phyloP scores from a whole-genome alignment of 2,888 invertebrate genomes.

The Bellardia bayeri region DNA sequence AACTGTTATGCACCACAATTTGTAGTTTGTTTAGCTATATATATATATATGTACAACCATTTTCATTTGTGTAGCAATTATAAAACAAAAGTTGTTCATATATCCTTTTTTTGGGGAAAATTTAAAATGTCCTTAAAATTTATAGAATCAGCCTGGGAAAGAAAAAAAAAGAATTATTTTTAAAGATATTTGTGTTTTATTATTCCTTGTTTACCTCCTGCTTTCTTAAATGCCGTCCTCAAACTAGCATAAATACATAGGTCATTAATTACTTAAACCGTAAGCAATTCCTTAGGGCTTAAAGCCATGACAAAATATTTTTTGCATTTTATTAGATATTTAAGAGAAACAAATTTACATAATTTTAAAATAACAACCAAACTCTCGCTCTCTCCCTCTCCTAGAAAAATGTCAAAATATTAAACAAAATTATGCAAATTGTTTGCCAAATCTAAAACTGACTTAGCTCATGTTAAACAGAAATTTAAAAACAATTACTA shows the following conservation, averaged over 20 bases:
- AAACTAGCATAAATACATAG: slow-evolving; percentile 31
- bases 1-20: not conserved
- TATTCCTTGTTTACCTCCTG: not conserved
- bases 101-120: slow-evolving; percentile 30
- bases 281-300: slow-evolving; percentile 13
- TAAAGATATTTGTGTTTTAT: not conserved
- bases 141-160: not conserved
- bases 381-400: not conserved
- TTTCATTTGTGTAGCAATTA: not conserved
- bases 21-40: not conserved
- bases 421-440: slow-evolving; percentile 51
- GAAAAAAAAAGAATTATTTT: not conserved
- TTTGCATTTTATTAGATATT: not conserved
- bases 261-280: slow-evolving; percentile 38
- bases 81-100: not conserved
- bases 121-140: not conserved
- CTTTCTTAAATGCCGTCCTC: not conserved
- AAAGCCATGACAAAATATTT: slow-evolving; percentile 55
- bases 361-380: slow-evolving; percentile 10
- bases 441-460: not conserved
- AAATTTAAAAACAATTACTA: slow-evolving; percentile 33
- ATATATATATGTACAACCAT: not conserved
- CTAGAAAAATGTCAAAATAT: slow-evolving; percentile 52
- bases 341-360: slow-evolving; percentile 48
- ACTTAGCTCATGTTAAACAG: slow-evolving; percentile 16